Evolutionary conservation across 2,797 vertebrate species (phyloP).

Genomic region (Coendou prehensilis): DNA sequence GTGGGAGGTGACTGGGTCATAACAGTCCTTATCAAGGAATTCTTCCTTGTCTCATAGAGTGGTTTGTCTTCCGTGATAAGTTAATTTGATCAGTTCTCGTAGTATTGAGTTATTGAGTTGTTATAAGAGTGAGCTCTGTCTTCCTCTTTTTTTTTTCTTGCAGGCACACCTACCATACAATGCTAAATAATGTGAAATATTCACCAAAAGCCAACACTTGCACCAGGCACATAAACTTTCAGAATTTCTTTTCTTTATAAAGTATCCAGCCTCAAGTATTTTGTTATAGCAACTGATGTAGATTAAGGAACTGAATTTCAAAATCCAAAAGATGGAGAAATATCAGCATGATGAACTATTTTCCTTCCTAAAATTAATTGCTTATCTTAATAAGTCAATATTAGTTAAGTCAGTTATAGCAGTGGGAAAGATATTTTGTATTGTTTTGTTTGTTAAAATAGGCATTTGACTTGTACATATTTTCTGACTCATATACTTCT

Average conservation of each 20-base stretch:
- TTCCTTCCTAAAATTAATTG: background rate
- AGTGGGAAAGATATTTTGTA: background rate
- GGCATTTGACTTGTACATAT: background rate
- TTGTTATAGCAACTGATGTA: background rate
- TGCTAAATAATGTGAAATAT: background rate
- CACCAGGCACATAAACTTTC: background rate
- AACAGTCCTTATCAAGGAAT: background rate
- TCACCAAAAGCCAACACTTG: background rate
- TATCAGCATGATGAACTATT: background rate
- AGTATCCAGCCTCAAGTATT: background rate
- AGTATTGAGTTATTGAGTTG: background rate
- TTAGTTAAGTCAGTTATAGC: background rate
- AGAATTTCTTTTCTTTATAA: background rate
- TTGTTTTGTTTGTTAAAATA: background rate
- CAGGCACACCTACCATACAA: too few species aligned
- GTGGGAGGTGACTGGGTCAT: background rate
- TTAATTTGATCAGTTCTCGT: background rate
- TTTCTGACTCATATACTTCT: constrained; percentile 4
- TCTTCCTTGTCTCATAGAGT: too few species aligned
- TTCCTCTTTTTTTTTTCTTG: background rate
- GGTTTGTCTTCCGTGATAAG: background rate
- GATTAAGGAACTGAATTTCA: background rate
- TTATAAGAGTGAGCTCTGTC: background rate
- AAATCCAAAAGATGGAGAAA: background rate
- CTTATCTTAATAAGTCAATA: constrained; percentile 18